A percentile compares a stretch with the other conserved stretches of the same genome.
These are phyloP conservation scores for Leucophenga montana DNA, from an alignment of 2,888 invertebrate genomes.

Conservation along the genomic window DNA sequence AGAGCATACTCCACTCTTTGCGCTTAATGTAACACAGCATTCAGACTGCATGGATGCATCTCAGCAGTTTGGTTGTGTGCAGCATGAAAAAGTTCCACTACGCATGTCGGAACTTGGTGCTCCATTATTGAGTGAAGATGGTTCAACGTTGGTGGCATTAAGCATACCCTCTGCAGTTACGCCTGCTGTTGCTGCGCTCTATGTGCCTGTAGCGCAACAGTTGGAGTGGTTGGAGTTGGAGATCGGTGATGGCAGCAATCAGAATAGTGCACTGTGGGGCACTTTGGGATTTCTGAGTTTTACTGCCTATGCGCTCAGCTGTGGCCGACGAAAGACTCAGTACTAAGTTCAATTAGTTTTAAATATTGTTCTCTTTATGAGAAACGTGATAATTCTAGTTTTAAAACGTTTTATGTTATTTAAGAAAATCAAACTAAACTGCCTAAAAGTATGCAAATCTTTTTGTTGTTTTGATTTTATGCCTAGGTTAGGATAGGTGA, in stretches of 20 bases:
- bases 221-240: conserved; percentile 57
- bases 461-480: too few species aligned
- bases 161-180: neutral
- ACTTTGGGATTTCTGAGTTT: conserved; percentile 58
- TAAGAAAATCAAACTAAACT: too few species aligned
- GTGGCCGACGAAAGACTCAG: conserved; percentile 2
- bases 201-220: conserved; percentile 49
- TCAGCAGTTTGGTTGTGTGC: conserved; percentile 15
- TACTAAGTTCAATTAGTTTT: neutral
- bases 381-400: too few species aligned
- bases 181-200: conserved; percentile 41
- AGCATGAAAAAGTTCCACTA: conserved; percentile 16
- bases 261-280: conserved; percentile 69
- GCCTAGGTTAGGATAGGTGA: too few species aligned
- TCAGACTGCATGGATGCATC: conserved; percentile 37
- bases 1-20: conserved; percentile 47
- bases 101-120: conserved; percentile 49
- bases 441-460: too few species aligned
- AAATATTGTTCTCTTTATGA: too few species aligned
- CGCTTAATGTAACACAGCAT: conserved; percentile 35
- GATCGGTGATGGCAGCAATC: conserved; percentile 57
- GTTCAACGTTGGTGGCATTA: neutral
- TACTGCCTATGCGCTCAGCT: conserved; percentile 56
- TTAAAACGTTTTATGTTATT: too few species aligned
- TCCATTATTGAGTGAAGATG: conserved; percentile 47